phyloP scores from a whole-genome alignment of 2,797 vertebrate species.

The Sebastes taczanowskii region DNA sequence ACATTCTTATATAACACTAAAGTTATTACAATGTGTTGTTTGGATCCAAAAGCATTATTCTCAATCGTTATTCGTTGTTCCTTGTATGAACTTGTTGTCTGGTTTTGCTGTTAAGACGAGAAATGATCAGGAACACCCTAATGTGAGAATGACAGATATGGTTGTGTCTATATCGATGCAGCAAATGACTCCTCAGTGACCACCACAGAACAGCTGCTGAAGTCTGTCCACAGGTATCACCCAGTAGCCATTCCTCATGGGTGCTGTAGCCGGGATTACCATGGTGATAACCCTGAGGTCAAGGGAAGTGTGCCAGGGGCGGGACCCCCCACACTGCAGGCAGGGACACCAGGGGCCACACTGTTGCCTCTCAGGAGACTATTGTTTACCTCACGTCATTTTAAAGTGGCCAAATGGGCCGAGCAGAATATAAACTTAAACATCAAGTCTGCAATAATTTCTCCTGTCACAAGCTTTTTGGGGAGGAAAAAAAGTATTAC shows the following conservation, averaged over 20 bases:
- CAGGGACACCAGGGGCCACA: conserved; percentile 31
- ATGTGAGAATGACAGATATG: not conserved
- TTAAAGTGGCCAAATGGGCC: conserved; percentile 21
- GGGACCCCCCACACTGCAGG: conserved; percentile 75
- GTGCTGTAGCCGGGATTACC: conserved; percentile 72
- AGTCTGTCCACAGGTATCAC: conserved; percentile 53
- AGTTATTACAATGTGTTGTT: not conserved
- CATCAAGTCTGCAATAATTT: not conserved
- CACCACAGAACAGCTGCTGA: conserved; percentile 12
- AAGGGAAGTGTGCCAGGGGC: conserved; percentile 80
- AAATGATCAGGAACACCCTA: not conserved
- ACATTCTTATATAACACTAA: not conserved
- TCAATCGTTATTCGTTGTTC: not conserved
- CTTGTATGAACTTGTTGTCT: not conserved
- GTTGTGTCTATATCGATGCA: not conserved
- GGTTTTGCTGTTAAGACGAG: not conserved
- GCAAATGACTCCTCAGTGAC: conserved; percentile 2
- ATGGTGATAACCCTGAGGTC: conserved; percentile 81
- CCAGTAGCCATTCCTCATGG: conserved; percentile 67
- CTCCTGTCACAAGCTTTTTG: not conserved
- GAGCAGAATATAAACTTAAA: conserved; percentile 17
- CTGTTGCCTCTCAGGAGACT: conserved; percentile 56
- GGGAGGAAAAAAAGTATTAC: not conserved
- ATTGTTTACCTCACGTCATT: conserved; percentile 62
- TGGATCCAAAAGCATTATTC: not conserved